These are phyloP conservation scores for Scylla paramamosain DNA, from an alignment of 1,140 invertebrate species.

Conservation along the genomic window DNA sequence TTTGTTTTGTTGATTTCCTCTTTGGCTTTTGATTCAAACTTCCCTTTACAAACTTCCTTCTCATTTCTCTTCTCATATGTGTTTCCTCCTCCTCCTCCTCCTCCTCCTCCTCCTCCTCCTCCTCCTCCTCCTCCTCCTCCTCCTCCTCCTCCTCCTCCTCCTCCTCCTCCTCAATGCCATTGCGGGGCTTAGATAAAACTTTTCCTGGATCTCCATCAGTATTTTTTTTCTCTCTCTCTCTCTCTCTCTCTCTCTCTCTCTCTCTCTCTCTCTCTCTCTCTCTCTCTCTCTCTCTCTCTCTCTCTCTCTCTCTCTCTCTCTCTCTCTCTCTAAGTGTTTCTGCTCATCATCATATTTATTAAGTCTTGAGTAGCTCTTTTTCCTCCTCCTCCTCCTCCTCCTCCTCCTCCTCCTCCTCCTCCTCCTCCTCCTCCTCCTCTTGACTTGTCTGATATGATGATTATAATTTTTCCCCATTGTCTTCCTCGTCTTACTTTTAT, in stretches of 20 bases:
- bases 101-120: constrained; percentile 17
- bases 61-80: too few relatives aligned
- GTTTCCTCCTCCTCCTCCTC: not conserved
- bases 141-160: not conserved
- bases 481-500: not conserved
- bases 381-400: not conserved
- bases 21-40: not conserved
- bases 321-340: not conserved
- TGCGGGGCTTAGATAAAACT: not conserved
- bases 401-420: not conserved
- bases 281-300: constrained; percentile 50
- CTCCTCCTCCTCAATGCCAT: not conserved
- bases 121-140: constrained; percentile 8
- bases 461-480: not conserved
- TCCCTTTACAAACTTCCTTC: too few relatives aligned
- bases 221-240: constrained; percentile 37
- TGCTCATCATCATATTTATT: not conserved
- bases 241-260: constrained; percentile 55
- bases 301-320: constrained; percentile 36
- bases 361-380: not conserved
- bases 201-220: not conserved
- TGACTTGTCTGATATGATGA: not conserved
- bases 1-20: not conserved
- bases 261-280: constrained; percentile 49
- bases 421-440: not conserved